Base-by-base conservation (phyloP, 2,888 invertebrate species). In the Bellardia bayeri region DNA sequence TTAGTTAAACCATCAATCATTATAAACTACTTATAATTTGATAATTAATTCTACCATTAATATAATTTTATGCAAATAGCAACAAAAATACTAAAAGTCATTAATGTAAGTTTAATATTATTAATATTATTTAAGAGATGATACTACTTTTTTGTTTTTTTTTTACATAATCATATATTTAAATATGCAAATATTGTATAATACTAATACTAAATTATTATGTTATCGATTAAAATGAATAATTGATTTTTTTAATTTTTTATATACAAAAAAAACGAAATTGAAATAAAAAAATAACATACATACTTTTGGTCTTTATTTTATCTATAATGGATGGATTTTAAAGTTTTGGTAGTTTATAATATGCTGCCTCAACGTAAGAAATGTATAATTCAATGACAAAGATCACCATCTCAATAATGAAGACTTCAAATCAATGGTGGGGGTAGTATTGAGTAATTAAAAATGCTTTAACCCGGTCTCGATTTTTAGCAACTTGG, bases 201-300 rank as follows among this genome's bases (percentile, higher is more conserved):
- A 91, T 91, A 92, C 91, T 93, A 93, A 92, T 93, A 92, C 91
- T 93, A 92, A 92, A 91, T 93, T 92, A 92, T 92, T 92, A 92
- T 92, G 91, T 92, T 91, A 90, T 90, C 82, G 63, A 81, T 84
- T 84, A 88, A 86, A 85, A 64, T 86, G 79, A 86, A 82, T 85
- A 87, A 82, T 82, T 83, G 68, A 87, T 88, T 88, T 88, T 82
- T 81, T 81, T 84, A 33, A 84, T 13, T 81, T 86, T 86, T 83
- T 88, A 66, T 86, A 81, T 81, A 69, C 9, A 86, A 85, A 83
- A 87, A 87, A 83, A 61, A 82, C 49, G 76, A 81, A 82, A 82
- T 54, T 79, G 74, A 81, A 86, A 86, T 86, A 82, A 85, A 86
- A 79, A 83, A 84, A 42, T 82, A 86, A 88, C 80, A 80, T 54